Conservation (phyloP, 2,888 invertebrate genomes). For the Eilema depressum region DNA sequence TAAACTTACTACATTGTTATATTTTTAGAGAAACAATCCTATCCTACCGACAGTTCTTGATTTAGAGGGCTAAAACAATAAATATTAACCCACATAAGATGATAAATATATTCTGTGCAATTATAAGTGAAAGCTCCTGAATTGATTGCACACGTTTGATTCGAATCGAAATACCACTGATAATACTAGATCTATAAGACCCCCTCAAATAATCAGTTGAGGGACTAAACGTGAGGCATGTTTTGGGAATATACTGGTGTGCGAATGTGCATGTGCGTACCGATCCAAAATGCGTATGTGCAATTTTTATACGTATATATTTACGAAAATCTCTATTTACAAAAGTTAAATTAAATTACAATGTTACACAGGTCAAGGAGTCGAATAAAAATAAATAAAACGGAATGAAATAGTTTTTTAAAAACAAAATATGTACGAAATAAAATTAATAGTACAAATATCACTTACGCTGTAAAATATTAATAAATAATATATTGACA, state of each 20-base stretch:
- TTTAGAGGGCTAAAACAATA: too few species aligned
- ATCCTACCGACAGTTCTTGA: too few species aligned
- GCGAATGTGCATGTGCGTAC: background rate
- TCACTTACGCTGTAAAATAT: conserved; percentile 53
- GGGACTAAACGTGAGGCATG: background rate
- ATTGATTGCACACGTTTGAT: too few species aligned
- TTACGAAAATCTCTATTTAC: conserved; percentile 76
- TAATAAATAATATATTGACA: conserved; percentile 41
- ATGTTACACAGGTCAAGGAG: conserved; percentile 65
- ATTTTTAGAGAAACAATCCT: too few species aligned
- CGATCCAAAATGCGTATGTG: background rate
- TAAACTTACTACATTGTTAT: too few species aligned
- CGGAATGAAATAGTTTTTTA: conserved; percentile 67
- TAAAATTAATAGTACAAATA: conserved; percentile 56
- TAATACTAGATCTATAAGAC: background rate
- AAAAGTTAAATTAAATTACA: conserved; percentile 76
- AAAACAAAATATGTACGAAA: conserved; percentile 52
- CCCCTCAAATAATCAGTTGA: background rate
- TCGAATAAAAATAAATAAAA: conserved; percentile 52
- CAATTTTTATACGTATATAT: conserved; percentile 39
- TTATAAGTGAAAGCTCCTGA: too few species aligned
- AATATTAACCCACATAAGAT: too few species aligned
- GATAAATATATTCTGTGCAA: background rate
- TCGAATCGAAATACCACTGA: background rate
- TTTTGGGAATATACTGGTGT: background rate